phyloP scores from a whole-genome alignment of 2,113 vertebrate species.

The Cariama cristata region DNA sequence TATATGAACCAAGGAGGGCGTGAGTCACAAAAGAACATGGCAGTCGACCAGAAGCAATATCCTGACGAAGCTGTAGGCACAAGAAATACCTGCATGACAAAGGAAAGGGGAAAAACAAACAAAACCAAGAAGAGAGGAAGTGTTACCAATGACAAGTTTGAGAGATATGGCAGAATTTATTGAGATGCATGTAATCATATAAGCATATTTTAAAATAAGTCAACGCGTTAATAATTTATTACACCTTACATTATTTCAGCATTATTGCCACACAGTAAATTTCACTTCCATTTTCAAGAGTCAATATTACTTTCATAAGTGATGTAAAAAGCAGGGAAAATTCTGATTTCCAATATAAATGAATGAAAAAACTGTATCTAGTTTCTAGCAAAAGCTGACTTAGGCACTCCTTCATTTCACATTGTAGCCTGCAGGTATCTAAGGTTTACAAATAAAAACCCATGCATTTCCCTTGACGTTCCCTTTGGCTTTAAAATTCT shows the following conservation, averaged over 20 bases:
- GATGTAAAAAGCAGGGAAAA: background rate
- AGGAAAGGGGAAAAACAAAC: background rate
- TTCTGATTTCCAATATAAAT: background rate
- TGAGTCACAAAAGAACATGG: slow-evolving; percentile 90
- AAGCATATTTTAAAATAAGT: background rate
- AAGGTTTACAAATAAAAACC: background rate
- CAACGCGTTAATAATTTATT: background rate
- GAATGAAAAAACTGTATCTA: background rate
- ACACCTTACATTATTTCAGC: background rate
- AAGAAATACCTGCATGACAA: slow-evolving; percentile 81
- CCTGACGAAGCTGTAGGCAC: slow-evolving; percentile 89
- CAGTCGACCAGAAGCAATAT: slow-evolving; percentile 83
- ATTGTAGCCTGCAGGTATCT: background rate
- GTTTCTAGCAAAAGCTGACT: background rate
- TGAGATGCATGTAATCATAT: background rate
- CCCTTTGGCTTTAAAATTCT: background rate
- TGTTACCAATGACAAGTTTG: background rate
- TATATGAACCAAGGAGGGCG: slow-evolving; percentile 86
- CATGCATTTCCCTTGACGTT: background rate
- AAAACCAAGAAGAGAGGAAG: background rate
- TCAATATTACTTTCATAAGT: background rate
- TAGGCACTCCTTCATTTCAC: background rate
- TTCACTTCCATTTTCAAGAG: background rate
- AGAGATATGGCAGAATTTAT: background rate
- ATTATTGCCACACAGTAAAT: background rate